Conservation (phyloP, 1,140 invertebrate genomes). For the Drosophila burlai region DNA sequence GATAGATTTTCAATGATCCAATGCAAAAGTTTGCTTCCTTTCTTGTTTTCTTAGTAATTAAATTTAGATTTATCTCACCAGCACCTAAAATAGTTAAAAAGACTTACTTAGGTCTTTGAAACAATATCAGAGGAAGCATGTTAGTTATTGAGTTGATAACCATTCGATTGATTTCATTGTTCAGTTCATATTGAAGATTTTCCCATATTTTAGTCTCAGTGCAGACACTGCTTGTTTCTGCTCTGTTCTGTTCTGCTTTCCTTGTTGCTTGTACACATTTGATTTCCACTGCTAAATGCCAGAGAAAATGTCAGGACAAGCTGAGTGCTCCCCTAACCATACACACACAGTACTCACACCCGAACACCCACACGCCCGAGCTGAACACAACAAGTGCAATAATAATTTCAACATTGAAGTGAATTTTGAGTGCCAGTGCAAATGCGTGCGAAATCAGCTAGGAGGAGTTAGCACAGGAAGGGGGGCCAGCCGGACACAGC, state of each 20-base stretch:
- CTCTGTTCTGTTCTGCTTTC: slow-evolving; percentile 39
- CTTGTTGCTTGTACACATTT: slow-evolving; percentile 69
- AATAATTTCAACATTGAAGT: slow-evolving; percentile 77
- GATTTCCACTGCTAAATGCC: slow-evolving; percentile 76
- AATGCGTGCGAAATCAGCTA: slow-evolving; percentile 66
- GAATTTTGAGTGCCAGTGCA: slow-evolving; percentile 64
- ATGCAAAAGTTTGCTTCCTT: too few relatives aligned
- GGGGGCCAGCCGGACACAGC: slow-evolving; percentile 17
- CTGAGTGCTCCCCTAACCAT: slow-evolving; percentile 41
- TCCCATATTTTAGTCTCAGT: neutral
- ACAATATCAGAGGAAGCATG: too few relatives aligned
- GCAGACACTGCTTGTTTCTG: slow-evolving; percentile 21
- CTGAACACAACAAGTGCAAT: slow-evolving; percentile 67
- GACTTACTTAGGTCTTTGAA: too few relatives aligned
- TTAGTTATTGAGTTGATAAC: neutral
- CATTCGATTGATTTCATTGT: neutral
- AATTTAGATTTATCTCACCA: too few relatives aligned
- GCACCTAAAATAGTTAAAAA: too few relatives aligned
- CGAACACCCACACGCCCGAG: neutral
- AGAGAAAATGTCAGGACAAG: slow-evolving; percentile 66
- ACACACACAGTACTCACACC: slow-evolving; percentile 4
- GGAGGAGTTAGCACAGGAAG: slow-evolving; percentile 13
- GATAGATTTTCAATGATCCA: too few relatives aligned
- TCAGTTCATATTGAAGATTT: neutral
- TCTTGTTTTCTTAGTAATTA: too few relatives aligned